Conservation (phyloP, 2,888 invertebrate genomes). For the Chloromyia formosa region DNA sequence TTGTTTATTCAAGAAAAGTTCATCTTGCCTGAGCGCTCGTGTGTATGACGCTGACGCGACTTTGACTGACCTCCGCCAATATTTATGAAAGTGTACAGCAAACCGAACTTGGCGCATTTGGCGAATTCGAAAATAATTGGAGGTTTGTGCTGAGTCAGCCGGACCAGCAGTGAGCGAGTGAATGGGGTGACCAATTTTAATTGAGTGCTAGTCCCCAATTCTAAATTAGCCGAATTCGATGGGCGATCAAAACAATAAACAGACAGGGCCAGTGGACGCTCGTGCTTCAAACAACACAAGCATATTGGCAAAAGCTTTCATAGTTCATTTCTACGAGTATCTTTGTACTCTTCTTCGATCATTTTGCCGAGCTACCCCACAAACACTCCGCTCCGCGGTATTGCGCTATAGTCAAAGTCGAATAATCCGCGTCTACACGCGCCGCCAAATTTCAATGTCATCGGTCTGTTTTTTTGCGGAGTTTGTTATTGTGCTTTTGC, state of each 20-base stretch:
- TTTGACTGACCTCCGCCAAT: slow-evolving; percentile 44
- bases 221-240: no score
- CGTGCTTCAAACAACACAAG: background rate
- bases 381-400: background rate
- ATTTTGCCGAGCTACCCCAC: background rate
- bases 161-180: background rate
- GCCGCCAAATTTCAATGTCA: slow-evolving; percentile 41
- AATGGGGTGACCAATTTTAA: background rate
- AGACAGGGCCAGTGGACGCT: background rate
- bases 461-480: background rate
- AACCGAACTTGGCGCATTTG: background rate
- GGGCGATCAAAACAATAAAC: no score
- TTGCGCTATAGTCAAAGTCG: slow-evolving; percentile 34
- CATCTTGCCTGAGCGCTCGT: background rate
- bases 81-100: slow-evolving; percentile 26
- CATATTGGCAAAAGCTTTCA: background rate
- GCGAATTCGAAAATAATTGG: background rate
- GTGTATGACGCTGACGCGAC: slow-evolving; percentile 20
- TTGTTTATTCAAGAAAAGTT: slow-evolving; percentile 1
- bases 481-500: slow-evolving; percentile 29
- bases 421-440: slow-evolving; percentile 36
- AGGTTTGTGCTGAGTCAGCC: background rate
- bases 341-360: no score
- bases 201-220: background rate
- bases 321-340: no score